phyloP scores from a whole-genome alignment of 1,140 invertebrate species.

The Lutraria rhynchaena region DNA sequence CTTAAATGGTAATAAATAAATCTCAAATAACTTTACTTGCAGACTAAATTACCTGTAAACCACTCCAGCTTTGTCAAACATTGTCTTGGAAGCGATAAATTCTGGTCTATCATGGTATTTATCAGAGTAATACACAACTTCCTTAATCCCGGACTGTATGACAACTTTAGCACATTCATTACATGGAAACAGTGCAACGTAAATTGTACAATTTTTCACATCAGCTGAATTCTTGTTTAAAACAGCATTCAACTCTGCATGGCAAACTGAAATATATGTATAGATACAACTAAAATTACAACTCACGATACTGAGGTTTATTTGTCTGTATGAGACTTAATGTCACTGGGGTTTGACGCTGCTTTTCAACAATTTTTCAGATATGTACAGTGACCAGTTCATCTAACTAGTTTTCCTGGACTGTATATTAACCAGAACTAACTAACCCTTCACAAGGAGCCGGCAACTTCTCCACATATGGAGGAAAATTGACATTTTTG shows the following conservation, averaged over 20 bases:
- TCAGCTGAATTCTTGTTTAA: slow-evolving; percentile 93
- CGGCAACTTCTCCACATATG: too few relatives aligned
- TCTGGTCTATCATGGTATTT: slow-evolving; percentile 88
- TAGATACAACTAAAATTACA: background rate
- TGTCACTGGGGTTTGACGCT: too few relatives aligned
- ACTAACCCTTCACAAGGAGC: too few relatives aligned
- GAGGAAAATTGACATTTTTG: too few relatives aligned
- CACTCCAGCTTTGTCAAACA: slow-evolving; percentile 91
- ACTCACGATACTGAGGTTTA: too few relatives aligned
- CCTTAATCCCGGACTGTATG: slow-evolving; percentile 95
- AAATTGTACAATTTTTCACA: slow-evolving; percentile 91
- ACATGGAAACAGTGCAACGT: slow-evolving; percentile 95
- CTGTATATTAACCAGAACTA: too few relatives aligned
- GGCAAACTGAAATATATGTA: slow-evolving; percentile 92
- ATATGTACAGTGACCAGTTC: too few relatives aligned
- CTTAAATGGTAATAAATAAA: too few relatives aligned
- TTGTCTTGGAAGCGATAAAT: slow-evolving; percentile 88
- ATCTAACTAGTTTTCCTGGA: too few relatives aligned
- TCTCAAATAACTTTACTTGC: too few relatives aligned
- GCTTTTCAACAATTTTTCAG: too few relatives aligned
- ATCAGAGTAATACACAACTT: slow-evolving; percentile 90
- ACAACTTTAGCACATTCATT: slow-evolving; percentile 98
- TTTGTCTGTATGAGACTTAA: too few relatives aligned
- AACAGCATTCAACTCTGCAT: slow-evolving; percentile 98
- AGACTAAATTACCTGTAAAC: slow-evolving; percentile 82